Evolutionary conservation across 1,140 invertebrate species (phyloP).

Genomic region (Meloidogyne floridensis): DNA sequence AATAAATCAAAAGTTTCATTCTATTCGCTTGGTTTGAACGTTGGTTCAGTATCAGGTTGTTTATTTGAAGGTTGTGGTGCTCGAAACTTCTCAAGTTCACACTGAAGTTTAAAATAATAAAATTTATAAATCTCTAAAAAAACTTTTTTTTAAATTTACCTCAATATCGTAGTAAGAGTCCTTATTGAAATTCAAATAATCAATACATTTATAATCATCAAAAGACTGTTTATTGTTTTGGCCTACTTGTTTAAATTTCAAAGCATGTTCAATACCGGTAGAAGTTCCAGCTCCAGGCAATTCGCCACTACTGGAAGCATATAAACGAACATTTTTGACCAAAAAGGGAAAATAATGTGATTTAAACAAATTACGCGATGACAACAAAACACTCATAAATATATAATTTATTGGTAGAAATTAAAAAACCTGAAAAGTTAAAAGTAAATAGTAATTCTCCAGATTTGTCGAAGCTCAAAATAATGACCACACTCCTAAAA

Average conservation of each 20-base stretch:
- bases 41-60: conserved; percentile 49
- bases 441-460: too few relatives aligned
- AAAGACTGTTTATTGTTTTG: conserved; percentile 45
- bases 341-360: background rate
- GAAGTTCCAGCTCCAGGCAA: conserved; percentile 33
- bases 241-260: conserved; percentile 39
- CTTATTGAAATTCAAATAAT: conserved; percentile 54
- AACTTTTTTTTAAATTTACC: conserved; percentile 31
- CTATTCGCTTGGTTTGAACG: conserved; percentile 33
- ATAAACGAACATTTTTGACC: background rate
- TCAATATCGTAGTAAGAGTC: conserved; percentile 50
- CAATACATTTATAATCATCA: conserved; percentile 53
- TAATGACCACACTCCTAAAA: too few relatives aligned
- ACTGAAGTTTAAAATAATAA: conserved; percentile 34
- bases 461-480: too few relatives aligned
- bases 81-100: conserved; percentile 42
- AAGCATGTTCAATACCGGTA: conserved; percentile 50
- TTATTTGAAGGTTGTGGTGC: conserved; percentile 53
- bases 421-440: background rate
- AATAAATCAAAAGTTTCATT: background rate
- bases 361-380: background rate
- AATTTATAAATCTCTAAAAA: conserved; percentile 20
- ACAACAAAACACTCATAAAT: background rate
- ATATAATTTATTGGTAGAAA: background rate
- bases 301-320: background rate